phyloP scores from a whole-genome alignment of 1,140 invertebrate species.

The Pseudomyrmex concolor region DNA sequence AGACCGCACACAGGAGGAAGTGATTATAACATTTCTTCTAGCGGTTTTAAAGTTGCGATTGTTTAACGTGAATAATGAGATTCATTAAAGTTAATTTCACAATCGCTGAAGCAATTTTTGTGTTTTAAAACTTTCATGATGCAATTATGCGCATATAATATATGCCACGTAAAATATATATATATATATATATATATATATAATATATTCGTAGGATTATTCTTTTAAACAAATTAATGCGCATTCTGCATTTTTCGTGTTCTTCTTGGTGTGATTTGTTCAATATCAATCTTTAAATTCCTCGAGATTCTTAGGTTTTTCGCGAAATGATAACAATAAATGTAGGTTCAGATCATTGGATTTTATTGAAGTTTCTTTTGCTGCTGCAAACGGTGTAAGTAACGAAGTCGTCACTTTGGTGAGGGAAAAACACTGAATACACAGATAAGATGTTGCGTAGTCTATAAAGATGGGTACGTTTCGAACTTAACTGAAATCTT shows the following conservation, averaged over 20 bases:
- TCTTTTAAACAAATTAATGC: constrained; percentile 30
- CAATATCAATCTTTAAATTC: constrained; percentile 5
- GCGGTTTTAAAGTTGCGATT: constrained; percentile 5
- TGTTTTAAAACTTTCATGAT: constrained; percentile 1
- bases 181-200: constrained; percentile 18
- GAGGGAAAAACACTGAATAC: constrained; percentile 76
- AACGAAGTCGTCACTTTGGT: constrained; percentile 57
- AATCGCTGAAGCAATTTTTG: constrained; percentile 6
- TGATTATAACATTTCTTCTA: constrained; percentile 32
- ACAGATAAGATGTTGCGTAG: constrained; percentile 70
- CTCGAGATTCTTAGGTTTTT: constrained; percentile 70
- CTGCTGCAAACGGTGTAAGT: constrained; percentile 30
- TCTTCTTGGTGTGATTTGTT: constrained; percentile 13
- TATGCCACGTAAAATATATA: background rate
- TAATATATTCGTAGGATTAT: constrained; percentile 7
- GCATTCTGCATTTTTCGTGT: background rate
- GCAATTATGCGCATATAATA: background rate
- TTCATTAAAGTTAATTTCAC: constrained; percentile 12
- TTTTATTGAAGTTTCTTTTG: constrained; percentile 39
- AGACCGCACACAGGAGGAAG: constrained; percentile 17
- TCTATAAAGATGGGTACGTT: constrained; percentile 70
- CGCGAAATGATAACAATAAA: constrained; percentile 76
- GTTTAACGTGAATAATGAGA: constrained; percentile 18
- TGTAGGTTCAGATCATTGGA: constrained; percentile 75
- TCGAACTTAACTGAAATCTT: constrained; percentile 71